Conservation (phyloP, 2,797 vertebrate species). For the Acrossocheilus fasciatus region DNA sequence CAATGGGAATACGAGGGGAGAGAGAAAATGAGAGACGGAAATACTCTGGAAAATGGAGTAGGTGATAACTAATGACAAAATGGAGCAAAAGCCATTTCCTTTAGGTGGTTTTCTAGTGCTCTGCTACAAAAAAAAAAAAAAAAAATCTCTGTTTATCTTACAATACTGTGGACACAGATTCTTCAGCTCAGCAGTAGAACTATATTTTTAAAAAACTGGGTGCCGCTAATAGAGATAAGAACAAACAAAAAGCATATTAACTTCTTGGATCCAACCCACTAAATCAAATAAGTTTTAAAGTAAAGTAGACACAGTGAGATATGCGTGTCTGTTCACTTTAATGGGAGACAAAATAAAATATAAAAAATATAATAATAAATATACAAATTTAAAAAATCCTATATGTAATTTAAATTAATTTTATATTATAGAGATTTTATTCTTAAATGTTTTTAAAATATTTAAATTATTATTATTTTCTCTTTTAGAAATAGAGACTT, state of each 20-base stretch:
- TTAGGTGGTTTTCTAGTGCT: background rate
- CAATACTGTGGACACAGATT: background rate
- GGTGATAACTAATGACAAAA: conserved; percentile 4
- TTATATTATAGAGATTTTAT: background rate
- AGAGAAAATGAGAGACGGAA: background rate
- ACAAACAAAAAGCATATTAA: background rate
- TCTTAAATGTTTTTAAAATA: background rate
- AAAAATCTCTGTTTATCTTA: background rate
- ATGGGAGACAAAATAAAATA: background rate
- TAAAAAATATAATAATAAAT: background rate
- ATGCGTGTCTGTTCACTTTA: background rate
- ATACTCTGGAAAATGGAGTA: background rate
- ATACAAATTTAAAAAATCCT: background rate
- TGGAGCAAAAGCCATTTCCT: conserved; percentile 25
- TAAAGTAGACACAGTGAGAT: background rate
- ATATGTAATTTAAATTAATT: background rate
- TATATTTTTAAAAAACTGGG: background rate
- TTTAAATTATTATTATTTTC: background rate
- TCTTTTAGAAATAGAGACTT: background rate
- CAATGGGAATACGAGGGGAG: background rate
- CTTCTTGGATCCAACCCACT: background rate
- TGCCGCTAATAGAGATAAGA: background rate
- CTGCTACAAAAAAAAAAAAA: background rate
- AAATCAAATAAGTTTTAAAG: background rate
- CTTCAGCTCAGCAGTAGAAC: background rate